Conservation (phyloP, 2,797 vertebrate genomes). For the Neoniphon sammara region DNA sequence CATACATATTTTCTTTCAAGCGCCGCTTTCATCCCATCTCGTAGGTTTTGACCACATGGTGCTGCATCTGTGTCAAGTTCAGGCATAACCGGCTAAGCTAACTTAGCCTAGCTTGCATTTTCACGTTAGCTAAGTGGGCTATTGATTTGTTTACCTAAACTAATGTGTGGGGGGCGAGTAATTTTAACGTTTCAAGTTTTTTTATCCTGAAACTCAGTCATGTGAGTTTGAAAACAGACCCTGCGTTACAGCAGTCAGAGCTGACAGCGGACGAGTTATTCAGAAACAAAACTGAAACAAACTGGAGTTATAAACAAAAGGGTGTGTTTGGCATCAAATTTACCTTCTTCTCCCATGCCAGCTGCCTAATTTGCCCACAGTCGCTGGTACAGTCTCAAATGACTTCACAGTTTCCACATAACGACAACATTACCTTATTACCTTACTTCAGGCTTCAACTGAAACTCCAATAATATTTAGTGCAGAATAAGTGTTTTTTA, state of each 20-base stretch:
- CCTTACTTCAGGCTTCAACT: no score
- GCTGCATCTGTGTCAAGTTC: constrained; percentile 11
- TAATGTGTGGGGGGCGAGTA: background rate
- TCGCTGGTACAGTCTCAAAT: no score
- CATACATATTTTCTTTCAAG: background rate
- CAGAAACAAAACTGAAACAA: constrained; percentile 45
- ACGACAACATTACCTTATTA: no score
- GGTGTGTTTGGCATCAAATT: background rate
- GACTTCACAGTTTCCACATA: no score
- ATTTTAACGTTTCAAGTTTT: background rate
- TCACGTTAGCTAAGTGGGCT: constrained; percentile 11
- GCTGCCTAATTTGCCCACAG: background rate
- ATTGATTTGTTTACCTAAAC: no score
- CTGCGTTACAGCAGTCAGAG: no score
- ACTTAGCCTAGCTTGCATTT: constrained; percentile 48
- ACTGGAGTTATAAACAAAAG: background rate
- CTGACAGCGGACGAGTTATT: background rate
- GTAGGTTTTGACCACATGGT: constrained; percentile 46
- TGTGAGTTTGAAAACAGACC: no score
- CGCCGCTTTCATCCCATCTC: background rate
- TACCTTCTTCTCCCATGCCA: background rate
- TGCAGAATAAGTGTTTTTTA: no score
- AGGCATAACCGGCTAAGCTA: constrained; percentile 60
- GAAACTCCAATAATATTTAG: no score
- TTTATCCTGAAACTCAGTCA: background rate